A percentile compares a stretch with the other conserved stretches of the same genome.
phyloP scores from a whole-genome alignment of 2,797 vertebrate genomes.

The Enteromius radiatus region DNA sequence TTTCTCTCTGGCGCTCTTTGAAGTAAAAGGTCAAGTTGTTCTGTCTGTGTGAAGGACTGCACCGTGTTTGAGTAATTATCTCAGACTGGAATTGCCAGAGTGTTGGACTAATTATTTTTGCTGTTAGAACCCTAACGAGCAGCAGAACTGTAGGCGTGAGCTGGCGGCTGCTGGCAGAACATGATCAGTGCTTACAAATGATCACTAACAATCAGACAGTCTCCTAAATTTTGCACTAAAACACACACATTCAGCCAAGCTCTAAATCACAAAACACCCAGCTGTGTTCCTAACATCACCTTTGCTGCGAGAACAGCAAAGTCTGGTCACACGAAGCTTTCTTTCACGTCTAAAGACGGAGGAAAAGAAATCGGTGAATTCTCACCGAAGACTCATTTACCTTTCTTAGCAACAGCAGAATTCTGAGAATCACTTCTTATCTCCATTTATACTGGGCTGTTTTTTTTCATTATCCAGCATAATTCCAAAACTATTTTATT shows the following conservation, averaged over 20 bases:
- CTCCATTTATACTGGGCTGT: neutral
- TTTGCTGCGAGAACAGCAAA: neutral
- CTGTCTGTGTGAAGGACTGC: conserved; percentile 46
- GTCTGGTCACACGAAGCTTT: conserved; percentile 4
- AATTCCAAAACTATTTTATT: conserved; percentile 22
- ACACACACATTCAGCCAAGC: conserved; percentile 11
- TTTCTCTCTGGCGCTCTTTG: conserved; percentile 26
- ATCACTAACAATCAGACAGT: conserved; percentile 25
- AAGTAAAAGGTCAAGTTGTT: conserved; percentile 44
- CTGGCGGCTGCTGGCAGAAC: conserved; percentile 7
- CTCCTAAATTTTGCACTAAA: neutral
- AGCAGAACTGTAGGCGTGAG: conserved; percentile 57
- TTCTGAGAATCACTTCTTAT: neutral
- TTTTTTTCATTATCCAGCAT: neutral
- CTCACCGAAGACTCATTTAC: neutral
- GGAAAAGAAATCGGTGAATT: neutral
- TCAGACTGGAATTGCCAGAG: conserved; percentile 51
- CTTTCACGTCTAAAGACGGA: neutral
- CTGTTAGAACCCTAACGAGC: conserved; percentile 57
- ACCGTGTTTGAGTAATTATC: conserved; percentile 57
- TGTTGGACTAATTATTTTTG: conserved; percentile 58
- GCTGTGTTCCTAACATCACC: neutral
- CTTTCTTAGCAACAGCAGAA: neutral
- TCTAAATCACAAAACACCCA: conserved; percentile 13
- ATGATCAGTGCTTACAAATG: conserved; percentile 36